These are phyloP conservation scores for Brachymystax lenok DNA, from an alignment of 2,797 vertebrate species.

Conservation along the genomic window DNA sequence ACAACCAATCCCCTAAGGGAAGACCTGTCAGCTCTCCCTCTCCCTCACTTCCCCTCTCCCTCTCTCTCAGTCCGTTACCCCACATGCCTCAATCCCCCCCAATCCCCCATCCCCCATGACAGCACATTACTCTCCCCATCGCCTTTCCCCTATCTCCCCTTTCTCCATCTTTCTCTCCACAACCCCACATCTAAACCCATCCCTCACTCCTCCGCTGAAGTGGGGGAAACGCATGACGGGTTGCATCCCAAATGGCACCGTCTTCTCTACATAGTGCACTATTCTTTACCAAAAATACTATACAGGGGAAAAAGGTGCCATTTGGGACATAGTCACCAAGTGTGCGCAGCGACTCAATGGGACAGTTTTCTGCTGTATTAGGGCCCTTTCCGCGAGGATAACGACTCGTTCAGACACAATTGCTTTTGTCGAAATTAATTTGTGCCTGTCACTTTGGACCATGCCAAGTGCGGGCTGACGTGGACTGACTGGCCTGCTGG, in stretches of 20 bases:
- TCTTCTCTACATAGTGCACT: too few relatives aligned
- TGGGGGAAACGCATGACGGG: conserved; percentile 61
- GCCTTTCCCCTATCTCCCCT: conserved; percentile 44
- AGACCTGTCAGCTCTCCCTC: conserved; percentile 62
- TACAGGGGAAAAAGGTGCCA: too few relatives aligned
- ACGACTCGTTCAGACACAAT: conserved; percentile 71
- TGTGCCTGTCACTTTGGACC: conserved; percentile 62
- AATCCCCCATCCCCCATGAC: conserved; percentile 47
- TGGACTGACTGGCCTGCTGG: conserved; percentile 9
- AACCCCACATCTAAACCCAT: conserved; percentile 59
- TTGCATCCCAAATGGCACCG: too few relatives aligned
- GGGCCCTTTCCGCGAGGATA: conserved; percentile 54
- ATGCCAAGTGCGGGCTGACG: conserved; percentile 10
- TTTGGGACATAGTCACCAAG: conserved; percentile 15
- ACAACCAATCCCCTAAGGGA: conserved; percentile 61
- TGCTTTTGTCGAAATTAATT: conserved; percentile 77
- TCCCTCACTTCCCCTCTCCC: conserved; percentile 61
- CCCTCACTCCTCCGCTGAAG: conserved; percentile 65
- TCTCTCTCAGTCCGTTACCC: conserved; percentile 2
- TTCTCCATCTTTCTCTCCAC: conserved; percentile 28
- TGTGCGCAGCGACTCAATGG: conserved; percentile 61
- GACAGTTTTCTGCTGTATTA: conserved; percentile 59
- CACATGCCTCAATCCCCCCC: conserved; percentile 47
- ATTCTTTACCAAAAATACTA: too few relatives aligned
- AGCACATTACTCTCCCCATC: conserved; percentile 67